These are phyloP conservation scores for Aphaenogaster ashmeadi DNA, from an alignment of 1,140 invertebrate genomes.

Conservation along the genomic window DNA sequence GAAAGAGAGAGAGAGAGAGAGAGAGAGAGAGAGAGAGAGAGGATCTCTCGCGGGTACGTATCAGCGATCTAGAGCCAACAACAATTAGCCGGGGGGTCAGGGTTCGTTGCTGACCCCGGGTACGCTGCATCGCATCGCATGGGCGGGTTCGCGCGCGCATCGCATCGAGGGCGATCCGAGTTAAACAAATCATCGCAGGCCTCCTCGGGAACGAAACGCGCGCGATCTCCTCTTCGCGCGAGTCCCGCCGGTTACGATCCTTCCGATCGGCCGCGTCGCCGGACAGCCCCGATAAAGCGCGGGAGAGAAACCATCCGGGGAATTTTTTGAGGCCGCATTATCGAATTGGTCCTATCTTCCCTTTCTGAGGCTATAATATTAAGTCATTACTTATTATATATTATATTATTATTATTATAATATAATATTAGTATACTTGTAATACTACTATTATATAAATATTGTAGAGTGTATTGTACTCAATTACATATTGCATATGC, in stretches of 20 bases:
- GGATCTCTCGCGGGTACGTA: conserved; percentile 73
- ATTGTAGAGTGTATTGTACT: not conserved
- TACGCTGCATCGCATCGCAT: conserved; percentile 73
- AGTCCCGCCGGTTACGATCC: conserved; percentile 49
- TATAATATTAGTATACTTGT: not conserved
- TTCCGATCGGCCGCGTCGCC: conserved; percentile 38
- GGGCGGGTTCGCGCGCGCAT: conserved; percentile 76
- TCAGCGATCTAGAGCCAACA: conserved; percentile 86
- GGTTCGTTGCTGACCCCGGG: conserved; percentile 79
- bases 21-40: not conserved
- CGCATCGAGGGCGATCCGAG: conserved; percentile 82
- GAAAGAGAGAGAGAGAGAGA: not conserved
- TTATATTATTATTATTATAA: not conserved
- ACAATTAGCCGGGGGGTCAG: conserved; percentile 87
- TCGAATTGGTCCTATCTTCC: not conserved
- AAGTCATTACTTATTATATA: not conserved
- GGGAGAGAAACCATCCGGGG: not conserved
- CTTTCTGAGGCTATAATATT: not conserved
- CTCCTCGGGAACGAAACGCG: conserved; percentile 40
- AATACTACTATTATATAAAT: not conserved
- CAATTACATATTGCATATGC: not conserved
- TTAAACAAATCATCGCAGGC: conserved; percentile 83
- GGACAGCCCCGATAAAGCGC: conserved; percentile 28
- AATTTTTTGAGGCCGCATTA: not conserved
- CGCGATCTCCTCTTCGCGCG: conserved; percentile 60